Conservation (phyloP, 2,113 vertebrate species). For the Microcebus tavaratra region DNA sequence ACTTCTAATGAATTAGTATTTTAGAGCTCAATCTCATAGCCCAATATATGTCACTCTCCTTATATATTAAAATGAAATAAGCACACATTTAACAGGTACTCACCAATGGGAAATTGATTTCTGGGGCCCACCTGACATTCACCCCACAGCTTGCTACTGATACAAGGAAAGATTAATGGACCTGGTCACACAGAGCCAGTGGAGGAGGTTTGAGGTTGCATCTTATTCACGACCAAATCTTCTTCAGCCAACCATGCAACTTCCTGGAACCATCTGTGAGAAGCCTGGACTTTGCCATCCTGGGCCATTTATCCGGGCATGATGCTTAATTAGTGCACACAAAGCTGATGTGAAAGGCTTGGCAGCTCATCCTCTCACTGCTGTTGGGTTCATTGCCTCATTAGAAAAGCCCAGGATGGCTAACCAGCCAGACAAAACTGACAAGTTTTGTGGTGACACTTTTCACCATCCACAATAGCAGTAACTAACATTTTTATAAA, state of each 20-base stretch:
- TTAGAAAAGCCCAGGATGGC: conserved; percentile 73
- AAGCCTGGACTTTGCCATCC: conserved; percentile 74
- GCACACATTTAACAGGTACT: conserved; percentile 1
- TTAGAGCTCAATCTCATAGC: conserved; percentile 23
- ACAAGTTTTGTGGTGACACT: conserved; percentile 68
- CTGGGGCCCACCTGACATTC: conserved; percentile 31
- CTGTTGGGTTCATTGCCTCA: conserved; percentile 74
- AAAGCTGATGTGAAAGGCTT: conserved; percentile 74
- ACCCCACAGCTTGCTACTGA: conserved; percentile 36
- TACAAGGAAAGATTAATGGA: conserved; percentile 61
- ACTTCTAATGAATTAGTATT: conserved; percentile 53
- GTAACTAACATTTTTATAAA: conserved; percentile 64
- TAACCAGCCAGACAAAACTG: conserved; percentile 72
- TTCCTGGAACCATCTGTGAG: conserved; percentile 72
- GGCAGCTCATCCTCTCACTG: conserved; percentile 71
- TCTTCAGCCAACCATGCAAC: conserved; percentile 65
- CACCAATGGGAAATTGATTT: conserved; percentile 38
- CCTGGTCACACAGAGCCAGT: conserved; percentile 42
- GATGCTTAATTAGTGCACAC: conserved; percentile 78
- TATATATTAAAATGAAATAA: conserved; percentile 53
- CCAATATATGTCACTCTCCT: background rate
- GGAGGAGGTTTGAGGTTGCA: conserved; percentile 39
- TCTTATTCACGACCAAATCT: conserved; percentile 66
- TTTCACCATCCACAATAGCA: conserved; percentile 38
- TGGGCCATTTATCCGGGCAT: conserved; percentile 75